Evolutionary conservation across 2,888 invertebrate species (phyloP).

Genomic region (Nemapogon koenigi): DNA sequence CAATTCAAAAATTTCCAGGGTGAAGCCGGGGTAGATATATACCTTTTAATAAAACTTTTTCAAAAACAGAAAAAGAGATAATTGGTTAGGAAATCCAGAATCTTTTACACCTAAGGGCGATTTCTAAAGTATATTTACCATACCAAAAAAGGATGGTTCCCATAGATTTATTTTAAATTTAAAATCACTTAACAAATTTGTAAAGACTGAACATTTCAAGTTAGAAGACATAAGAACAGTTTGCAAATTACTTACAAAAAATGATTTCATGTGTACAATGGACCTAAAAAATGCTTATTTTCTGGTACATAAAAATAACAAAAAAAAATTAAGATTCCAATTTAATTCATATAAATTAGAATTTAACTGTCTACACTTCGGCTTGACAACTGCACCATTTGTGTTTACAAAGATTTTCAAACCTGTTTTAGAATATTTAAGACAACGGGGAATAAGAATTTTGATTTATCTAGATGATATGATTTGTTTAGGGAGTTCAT

Average conservation of each 20-base stretch:
- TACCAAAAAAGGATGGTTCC: constrained; percentile 13
- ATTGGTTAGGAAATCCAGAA: constrained; percentile 10
- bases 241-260: constrained; percentile 9
- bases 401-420: constrained; percentile 13
- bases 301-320: constrained; percentile 9
- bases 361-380: constrained; percentile 13
- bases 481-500: constrained; percentile 7
- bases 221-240: constrained; percentile 14
- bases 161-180: constrained; percentile 15
- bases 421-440: constrained; percentile 8
- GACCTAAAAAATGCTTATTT: constrained; percentile 14
- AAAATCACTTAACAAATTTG: constrained; percentile 9
- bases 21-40: no score
- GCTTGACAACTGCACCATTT: constrained; percentile 13
- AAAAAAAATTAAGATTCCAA: constrained; percentile 13
- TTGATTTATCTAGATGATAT: constrained; percentile 13
- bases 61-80: constrained; percentile 6
- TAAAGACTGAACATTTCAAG: constrained; percentile 14
- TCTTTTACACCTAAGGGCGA: constrained; percentile 8
- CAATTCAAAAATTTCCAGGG: no score
- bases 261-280: constrained; percentile 10
- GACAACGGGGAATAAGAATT: constrained; percentile 3
- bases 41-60: no score
- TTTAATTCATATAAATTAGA: constrained; percentile 11
- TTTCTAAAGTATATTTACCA: constrained; percentile 13